Evolutionary conservation across 2,113 vertebrate genomes (phyloP).

Genomic region (Salminus brasiliensis): DNA sequence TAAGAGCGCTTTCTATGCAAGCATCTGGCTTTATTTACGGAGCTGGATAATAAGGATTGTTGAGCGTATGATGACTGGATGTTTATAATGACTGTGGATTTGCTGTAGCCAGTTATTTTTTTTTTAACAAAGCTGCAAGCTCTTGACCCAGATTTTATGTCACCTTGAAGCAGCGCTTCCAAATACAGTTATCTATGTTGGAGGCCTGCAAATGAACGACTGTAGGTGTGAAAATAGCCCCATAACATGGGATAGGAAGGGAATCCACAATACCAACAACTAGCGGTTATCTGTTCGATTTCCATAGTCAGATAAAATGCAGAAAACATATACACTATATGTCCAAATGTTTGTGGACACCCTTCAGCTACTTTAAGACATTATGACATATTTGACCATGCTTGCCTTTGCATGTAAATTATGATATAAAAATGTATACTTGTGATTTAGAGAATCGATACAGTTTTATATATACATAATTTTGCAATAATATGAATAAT

Average conservation of each 20-base stretch:
- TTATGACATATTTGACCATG: too few species aligned
- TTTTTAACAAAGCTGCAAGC: not conserved
- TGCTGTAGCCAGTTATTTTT: not conserved
- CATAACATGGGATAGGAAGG: not conserved
- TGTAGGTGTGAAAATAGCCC: not conserved
- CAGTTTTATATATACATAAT: too few species aligned
- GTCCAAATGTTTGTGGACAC: too few species aligned
- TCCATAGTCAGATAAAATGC: too few species aligned
- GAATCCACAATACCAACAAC: not conserved
- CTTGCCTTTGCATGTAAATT: too few species aligned
- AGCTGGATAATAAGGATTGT: not conserved
- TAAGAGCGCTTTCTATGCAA: not conserved
- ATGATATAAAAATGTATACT: too few species aligned
- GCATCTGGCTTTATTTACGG: not conserved
- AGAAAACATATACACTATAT: too few species aligned
- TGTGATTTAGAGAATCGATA: too few species aligned
- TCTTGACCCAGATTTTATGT: conserved; percentile 4
- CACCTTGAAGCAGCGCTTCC: conserved; percentile 5
- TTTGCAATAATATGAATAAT: too few species aligned
- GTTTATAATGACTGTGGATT: not conserved
- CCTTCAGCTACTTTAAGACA: too few species aligned
- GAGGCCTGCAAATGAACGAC: not conserved
- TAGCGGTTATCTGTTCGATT: too few species aligned
- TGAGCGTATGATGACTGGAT: not conserved
- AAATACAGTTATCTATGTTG: too few species aligned